Evolutionary conservation across 2,113 vertebrate species (phyloP).

Genomic region (Orycteropus afer): DNA sequence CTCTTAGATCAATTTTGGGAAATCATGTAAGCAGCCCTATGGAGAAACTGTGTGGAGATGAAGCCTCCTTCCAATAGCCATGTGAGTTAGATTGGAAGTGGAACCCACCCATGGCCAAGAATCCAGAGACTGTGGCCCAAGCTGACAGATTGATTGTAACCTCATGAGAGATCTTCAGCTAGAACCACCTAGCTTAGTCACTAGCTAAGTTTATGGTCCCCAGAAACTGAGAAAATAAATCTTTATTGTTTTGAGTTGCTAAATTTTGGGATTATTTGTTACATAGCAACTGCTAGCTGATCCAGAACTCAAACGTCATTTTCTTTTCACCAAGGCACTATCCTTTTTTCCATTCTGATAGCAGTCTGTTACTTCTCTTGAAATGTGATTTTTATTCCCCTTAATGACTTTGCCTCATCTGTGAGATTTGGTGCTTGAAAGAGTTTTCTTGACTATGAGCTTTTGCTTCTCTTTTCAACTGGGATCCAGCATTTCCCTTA

Average conservation of each 20-base stretch:
- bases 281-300: background rate
- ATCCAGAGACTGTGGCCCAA: background rate
- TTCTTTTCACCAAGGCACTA: background rate
- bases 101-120: background rate
- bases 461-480: background rate
- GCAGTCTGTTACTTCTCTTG: background rate
- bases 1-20: background rate
- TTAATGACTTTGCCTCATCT: background rate
- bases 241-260: background rate
- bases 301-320: background rate
- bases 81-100: background rate
- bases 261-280: background rate
- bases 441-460: background rate
- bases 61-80: background rate
- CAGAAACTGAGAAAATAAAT: background rate
- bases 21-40: background rate
- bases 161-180: background rate
- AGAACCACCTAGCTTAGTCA: background rate
- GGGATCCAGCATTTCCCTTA: background rate
- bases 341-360: background rate
- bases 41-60: background rate
- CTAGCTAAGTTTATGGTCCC: background rate
- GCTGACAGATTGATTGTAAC: background rate
- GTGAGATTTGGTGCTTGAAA: background rate
- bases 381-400: background rate